These are phyloP conservation scores for Sula dactylatra DNA, from an alignment of 2,113 vertebrate species.

Conservation along the genomic window DNA sequence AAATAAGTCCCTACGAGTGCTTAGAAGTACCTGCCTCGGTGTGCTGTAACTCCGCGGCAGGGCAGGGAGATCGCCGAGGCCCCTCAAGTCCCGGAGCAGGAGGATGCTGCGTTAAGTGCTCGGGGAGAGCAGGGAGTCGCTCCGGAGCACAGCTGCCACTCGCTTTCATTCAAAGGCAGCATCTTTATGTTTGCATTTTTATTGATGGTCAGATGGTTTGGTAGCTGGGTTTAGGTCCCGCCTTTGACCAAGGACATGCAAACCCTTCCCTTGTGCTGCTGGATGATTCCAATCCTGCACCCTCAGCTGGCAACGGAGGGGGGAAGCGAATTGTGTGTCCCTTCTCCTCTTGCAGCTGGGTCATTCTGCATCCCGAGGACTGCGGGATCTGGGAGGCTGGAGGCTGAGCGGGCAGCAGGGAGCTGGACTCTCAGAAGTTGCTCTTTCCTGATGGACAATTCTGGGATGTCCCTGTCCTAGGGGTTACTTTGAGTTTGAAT, in stretches of 20 bases:
- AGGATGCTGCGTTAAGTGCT: background rate
- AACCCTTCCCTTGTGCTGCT: background rate
- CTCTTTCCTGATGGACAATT: background rate
- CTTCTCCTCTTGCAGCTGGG: background rate
- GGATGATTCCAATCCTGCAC: background rate
- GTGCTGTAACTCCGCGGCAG: background rate
- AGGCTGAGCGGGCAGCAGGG: background rate
- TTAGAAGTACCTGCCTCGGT: background rate
- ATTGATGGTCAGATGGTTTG: background rate
- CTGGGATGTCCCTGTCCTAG: background rate
- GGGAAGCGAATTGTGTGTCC: fast-evolving
- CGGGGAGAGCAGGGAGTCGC: background rate
- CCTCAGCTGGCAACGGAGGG: fast-evolving
- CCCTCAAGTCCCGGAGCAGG: fast-evolving
- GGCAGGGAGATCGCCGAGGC: background rate
- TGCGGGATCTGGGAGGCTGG: background rate
- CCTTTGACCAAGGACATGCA: background rate
- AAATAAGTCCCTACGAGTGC: fast-evolving
- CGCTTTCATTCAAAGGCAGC: background rate
- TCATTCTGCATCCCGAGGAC: background rate
- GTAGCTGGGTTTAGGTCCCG: background rate
- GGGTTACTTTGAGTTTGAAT: background rate
- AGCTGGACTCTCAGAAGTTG: background rate
- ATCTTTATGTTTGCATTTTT: background rate
- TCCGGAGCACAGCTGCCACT: background rate